A percentile compares a stretch with the other conserved stretches of the same genome.
Conservation (phyloP, 2,888 invertebrate species). For the Pandemis corylana region DNA sequence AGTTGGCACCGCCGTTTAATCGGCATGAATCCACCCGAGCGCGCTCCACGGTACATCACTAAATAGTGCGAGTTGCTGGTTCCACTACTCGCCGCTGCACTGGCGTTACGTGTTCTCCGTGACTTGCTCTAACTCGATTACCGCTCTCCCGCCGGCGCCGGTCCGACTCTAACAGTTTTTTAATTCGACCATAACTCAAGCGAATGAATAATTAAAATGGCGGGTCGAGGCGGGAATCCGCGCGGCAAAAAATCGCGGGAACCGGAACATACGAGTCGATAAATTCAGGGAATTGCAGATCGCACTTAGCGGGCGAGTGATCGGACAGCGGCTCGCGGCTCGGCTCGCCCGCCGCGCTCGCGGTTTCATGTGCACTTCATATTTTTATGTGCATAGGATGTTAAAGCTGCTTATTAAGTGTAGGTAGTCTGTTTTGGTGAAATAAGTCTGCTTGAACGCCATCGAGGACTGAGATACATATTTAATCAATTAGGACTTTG, state of each 20-base stretch:
- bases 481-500: no score
- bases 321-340: conserved; percentile 44
- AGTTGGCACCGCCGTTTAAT: conserved; percentile 64
- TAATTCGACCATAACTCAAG: conserved; percentile 86
- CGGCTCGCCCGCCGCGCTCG: conserved; percentile 43
- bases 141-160: conserved; percentile 75
- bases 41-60: conserved; percentile 41
- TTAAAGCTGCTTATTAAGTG: not conserved
- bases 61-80: conserved; percentile 29
- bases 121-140: conserved; percentile 81
- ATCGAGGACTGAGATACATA: no score
- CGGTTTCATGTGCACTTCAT: conserved; percentile 17
- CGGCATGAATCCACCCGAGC: conserved; percentile 55
- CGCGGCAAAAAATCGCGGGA: conserved; percentile 74
- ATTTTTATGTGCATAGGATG: conserved; percentile 7
- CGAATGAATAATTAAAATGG: conserved; percentile 85
- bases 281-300: conserved; percentile 79
- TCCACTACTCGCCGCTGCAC: conserved; percentile 19
- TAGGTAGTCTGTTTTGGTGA: not conserved
- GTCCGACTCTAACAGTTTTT: conserved; percentile 85
- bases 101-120: conserved; percentile 76
- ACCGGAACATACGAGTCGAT: conserved; percentile 67
- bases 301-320: conserved; percentile 75
- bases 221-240: conserved; percentile 73
- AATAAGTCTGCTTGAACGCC: not conserved